phyloP scores from a whole-genome alignment of 2,888 invertebrate species.

The Tridacna gigas region DNA sequence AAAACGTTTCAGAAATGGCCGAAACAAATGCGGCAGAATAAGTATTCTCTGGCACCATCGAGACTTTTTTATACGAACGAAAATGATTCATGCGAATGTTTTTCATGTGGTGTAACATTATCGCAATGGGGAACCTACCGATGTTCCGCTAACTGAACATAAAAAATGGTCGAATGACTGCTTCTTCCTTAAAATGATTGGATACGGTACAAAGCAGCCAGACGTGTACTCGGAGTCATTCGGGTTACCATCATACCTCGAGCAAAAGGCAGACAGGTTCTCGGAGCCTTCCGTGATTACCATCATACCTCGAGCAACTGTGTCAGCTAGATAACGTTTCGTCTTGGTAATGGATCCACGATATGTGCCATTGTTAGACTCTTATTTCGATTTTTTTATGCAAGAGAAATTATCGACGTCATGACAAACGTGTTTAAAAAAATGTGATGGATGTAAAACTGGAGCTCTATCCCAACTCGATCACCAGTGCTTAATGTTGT shows the following conservation, averaged over 20 bases:
- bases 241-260: no score
- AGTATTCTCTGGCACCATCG: neutral
- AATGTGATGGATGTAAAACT: slow-evolving; percentile 16
- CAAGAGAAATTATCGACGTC: neutral
- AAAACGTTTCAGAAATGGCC: slow-evolving; percentile 20
- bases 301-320: neutral
- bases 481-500: slow-evolving; percentile 3
- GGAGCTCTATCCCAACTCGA: slow-evolving; percentile 16
- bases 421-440: slow-evolving; percentile 26
- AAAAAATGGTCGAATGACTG: slow-evolving; percentile 27
- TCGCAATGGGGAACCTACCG: slow-evolving; percentile 4
- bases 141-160: slow-evolving; percentile 18
- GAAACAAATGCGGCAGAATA: slow-evolving; percentile 9
- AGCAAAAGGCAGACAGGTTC: no score
- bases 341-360: slow-evolving; percentile 11
- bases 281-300: neutral
- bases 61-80: slow-evolving; percentile 22
- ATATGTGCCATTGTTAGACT: slow-evolving; percentile 7
- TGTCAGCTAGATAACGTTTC: neutral
- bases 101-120: slow-evolving; percentile 24
- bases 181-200: slow-evolving; percentile 32
- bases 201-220: neutral
- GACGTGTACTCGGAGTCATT: neutral
- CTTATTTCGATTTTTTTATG: slow-evolving; percentile 31
- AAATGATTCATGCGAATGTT: slow-evolving; percentile 19